Conservation (phyloP, 2,888 invertebrate genomes). For the Pterobdella sp. region DNA sequence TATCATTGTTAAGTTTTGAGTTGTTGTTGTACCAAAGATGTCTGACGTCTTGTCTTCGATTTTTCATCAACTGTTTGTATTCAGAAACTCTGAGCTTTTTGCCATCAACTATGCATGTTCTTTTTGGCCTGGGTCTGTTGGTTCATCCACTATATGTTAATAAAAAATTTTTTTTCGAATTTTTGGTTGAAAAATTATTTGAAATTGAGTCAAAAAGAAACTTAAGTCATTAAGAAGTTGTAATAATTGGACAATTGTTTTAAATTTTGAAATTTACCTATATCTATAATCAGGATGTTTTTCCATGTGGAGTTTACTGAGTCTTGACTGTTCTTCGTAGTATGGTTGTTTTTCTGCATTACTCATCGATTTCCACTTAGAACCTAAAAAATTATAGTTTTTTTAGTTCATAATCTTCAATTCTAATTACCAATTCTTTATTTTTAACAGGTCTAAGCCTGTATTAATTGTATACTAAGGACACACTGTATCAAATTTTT, state of each 20-base stretch:
- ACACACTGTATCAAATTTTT: too few species aligned
- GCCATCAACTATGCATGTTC: conserved; percentile 97
- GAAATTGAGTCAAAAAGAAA: too few species aligned
- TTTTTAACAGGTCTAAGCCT: too few species aligned
- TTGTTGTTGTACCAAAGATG: conserved; percentile 82
- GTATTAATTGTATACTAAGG: too few species aligned
- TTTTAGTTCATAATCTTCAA: too few species aligned
- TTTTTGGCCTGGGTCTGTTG: conserved; percentile 76
- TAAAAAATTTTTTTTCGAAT: neutral
- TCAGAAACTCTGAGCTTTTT: conserved; percentile 98
- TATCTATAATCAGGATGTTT: conserved; percentile 92
- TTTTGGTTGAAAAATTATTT: too few species aligned
- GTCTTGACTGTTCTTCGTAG: conserved; percentile 93
- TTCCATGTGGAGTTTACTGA: conserved; percentile 97
- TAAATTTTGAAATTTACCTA: too few species aligned
- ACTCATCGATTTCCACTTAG: conserved; percentile 97
- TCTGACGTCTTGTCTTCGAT: conserved; percentile 84
- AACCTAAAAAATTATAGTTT: conserved; percentile 58
- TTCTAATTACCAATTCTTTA: too few species aligned
- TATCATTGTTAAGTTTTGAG: neutral
- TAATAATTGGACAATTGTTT: too few species aligned
- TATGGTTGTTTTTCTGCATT: conserved; percentile 37
- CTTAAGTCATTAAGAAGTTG: too few species aligned
- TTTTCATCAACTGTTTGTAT: conserved; percentile 75
- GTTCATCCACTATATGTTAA: neutral